phyloP scores from a whole-genome alignment of 2,113 vertebrate genomes.

The Lophochroa leadbeateri region DNA sequence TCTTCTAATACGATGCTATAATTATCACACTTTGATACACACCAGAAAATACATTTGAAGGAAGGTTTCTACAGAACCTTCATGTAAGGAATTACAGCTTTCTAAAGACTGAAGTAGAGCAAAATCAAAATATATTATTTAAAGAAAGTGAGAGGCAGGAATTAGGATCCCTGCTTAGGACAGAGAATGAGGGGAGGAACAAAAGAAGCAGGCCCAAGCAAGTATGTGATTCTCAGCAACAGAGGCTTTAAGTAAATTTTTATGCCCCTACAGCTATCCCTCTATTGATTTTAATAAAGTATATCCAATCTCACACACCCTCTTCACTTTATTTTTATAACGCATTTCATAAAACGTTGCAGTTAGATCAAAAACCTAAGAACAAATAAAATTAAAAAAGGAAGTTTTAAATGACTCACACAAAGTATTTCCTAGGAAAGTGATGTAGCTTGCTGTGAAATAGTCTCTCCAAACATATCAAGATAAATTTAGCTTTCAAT shows the following conservation, averaged over 20 bases:
- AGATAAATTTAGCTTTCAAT: not conserved
- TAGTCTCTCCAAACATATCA: not conserved
- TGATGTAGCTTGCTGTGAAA: not conserved
- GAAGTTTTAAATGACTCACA: not conserved
- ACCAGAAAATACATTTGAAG: not conserved
- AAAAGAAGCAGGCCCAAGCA: not conserved
- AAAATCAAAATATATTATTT: not conserved
- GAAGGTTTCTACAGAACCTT: not conserved
- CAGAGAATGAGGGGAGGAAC: not conserved
- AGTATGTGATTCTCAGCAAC: not conserved
- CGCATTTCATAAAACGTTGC: not conserved
- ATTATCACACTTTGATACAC: not conserved
- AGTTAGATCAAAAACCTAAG: not conserved
- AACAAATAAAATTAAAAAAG: not conserved
- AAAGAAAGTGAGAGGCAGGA: not conserved
- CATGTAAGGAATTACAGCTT: not conserved
- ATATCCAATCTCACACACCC: not conserved
- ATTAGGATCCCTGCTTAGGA: not conserved
- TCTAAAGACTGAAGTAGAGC: not conserved
- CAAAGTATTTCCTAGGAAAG: not conserved
- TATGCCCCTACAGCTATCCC: not conserved
- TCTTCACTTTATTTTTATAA: not conserved
- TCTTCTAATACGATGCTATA: not conserved
- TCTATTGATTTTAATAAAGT: not conserved
- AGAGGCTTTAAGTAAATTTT: not conserved